Conservation (phyloP, 2,113 vertebrate genomes). For the Pachypanchax playfairii region DNA sequence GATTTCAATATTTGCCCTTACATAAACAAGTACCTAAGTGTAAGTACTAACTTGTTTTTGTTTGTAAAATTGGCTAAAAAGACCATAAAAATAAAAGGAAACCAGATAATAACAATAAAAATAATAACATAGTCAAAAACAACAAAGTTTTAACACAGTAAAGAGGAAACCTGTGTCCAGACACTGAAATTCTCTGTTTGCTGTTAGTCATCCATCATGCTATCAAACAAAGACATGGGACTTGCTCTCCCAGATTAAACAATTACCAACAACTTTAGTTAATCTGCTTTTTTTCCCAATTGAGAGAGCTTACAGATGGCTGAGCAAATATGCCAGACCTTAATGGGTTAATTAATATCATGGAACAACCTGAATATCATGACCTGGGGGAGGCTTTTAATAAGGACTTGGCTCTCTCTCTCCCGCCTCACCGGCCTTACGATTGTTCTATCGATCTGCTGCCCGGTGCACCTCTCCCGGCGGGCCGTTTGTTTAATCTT, state of each 20-base stretch:
- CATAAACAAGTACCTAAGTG: too few species aligned
- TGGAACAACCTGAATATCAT: slow-evolving; percentile 33
- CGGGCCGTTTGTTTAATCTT: too few species aligned
- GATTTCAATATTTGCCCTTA: too few species aligned
- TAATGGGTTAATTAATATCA: slow-evolving; percentile 36
- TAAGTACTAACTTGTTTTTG: too few species aligned
- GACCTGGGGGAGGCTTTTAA: too few species aligned
- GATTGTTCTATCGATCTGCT: too few species aligned
- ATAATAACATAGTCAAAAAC: neutral
- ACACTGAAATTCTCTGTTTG: neutral
- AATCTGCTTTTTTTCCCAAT: slow-evolving; percentile 57
- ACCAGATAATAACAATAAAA: too few species aligned
- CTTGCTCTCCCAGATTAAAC: slow-evolving; percentile 39
- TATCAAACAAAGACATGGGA: neutral
- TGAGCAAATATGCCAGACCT: slow-evolving; percentile 38
- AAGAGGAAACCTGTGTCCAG: neutral
- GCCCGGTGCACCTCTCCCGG: too few species aligned
- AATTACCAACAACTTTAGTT: slow-evolving; percentile 49
- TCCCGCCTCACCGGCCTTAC: too few species aligned
- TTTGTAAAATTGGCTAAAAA: too few species aligned
- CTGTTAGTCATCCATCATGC: neutral
- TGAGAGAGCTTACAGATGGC: slow-evolving; percentile 60
- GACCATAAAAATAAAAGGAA: too few species aligned
- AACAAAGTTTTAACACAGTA: neutral
- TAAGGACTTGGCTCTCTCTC: too few species aligned